Percentiles rank a stretch among this genome's conserved stretches.
Conservation (phyloP, 2,113 vertebrate genomes). For the Martes martes region DNA sequence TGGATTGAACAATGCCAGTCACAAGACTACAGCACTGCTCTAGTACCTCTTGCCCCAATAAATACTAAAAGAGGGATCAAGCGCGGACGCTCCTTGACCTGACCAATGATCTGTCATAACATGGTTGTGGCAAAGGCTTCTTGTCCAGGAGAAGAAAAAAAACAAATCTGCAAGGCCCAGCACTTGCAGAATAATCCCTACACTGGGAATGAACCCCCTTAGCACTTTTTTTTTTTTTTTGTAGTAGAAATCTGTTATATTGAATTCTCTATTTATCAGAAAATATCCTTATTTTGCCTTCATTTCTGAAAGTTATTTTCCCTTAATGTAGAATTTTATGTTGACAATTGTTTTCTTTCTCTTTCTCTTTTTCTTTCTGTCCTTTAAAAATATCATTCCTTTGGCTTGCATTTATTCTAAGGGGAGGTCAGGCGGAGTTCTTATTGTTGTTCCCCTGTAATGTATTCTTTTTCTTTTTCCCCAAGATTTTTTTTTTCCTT, state of each 20-base stretch:
- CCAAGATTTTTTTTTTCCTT: not conserved
- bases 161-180: fast-evolving
- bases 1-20: no score
- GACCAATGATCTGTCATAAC: slow-evolving; percentile 71
- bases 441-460: not conserved
- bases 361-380: not conserved
- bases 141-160: fast-evolving
- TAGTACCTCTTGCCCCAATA: no score
- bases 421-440: not conserved
- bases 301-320: not conserved
- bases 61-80: no score
- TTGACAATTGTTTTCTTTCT: not conserved
- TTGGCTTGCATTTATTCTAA: not conserved
- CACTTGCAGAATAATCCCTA: fast-evolving
- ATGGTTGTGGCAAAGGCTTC: slow-evolving; percentile 44
- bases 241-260: not conserved
- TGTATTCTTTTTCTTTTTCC: not conserved
- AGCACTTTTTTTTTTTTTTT: not conserved
- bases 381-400: not conserved
- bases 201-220: fast-evolving
- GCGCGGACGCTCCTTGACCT: slow-evolving; percentile 81
- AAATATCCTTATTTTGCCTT: slow-evolving; percentile 1
- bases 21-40: no score
- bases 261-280: not conserved
- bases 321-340: not conserved